A percentile compares a stretch with the other conserved stretches of the same genome.
phyloP scores from a whole-genome alignment of 1,140 invertebrate species.

The Apocrypta bakeri region DNA sequence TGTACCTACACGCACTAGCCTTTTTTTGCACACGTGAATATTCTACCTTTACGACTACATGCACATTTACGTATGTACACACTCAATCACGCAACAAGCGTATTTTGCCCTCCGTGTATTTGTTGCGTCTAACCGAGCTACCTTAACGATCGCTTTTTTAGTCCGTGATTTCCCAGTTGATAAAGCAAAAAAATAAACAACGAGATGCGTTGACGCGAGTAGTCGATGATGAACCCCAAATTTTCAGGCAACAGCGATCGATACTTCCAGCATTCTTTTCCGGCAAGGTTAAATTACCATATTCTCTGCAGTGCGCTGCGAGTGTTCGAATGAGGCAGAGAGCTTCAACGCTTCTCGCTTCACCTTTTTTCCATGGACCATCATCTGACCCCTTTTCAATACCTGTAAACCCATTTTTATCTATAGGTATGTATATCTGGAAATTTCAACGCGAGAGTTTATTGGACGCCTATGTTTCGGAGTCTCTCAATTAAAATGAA shows the following conservation, averaged over 20 bases:
- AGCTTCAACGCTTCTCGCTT: background rate
- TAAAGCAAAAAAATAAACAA: background rate
- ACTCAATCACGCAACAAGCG: background rate
- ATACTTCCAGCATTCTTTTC: constrained; percentile 34
- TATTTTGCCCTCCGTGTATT: constrained; percentile 3
- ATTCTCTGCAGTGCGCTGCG: constrained; percentile 14
- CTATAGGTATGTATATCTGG: too few relatives aligned
- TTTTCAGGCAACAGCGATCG: background rate
- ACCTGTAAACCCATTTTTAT: background rate
- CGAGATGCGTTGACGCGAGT: background rate
- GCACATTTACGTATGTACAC: background rate
- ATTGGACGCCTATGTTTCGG: background rate
- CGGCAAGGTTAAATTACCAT: constrained; percentile 29
- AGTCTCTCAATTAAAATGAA: constrained; percentile 6
- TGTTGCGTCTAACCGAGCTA: background rate
- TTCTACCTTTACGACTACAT: too few relatives aligned
- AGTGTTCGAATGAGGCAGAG: background rate
- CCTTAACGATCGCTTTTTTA: background rate
- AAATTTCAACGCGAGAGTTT: too few relatives aligned
- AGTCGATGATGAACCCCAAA: constrained; percentile 19
- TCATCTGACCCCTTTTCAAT: background rate
- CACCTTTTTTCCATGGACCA: background rate
- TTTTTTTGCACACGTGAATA: background rate
- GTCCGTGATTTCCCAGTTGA: background rate
- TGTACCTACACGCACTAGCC: background rate